Conservation (phyloP, 2,888 invertebrate genomes). For the Drosophila kambysellisi region DNA sequence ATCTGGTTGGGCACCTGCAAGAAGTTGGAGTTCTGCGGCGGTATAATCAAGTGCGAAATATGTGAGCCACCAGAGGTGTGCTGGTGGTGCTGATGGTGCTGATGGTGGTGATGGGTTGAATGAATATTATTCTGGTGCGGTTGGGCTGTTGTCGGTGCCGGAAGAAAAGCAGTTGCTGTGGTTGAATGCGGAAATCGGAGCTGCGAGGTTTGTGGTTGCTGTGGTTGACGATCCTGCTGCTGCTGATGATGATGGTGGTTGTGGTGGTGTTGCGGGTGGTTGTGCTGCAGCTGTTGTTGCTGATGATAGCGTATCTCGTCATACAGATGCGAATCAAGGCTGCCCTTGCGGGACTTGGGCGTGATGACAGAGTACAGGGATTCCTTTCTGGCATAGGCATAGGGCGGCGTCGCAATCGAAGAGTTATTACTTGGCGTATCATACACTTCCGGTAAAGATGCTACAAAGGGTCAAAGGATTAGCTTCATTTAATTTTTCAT, state of each 20-base stretch:
- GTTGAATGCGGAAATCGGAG: constrained; percentile 38
- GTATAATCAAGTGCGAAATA: constrained; percentile 78
- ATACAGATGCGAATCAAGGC: constrained; percentile 84
- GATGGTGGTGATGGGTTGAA: constrained; percentile 19
- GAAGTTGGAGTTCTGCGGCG: constrained; percentile 82
- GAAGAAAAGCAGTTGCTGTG: constrained; percentile 55
- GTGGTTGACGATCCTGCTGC: constrained; percentile 33
- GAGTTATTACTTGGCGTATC: constrained; percentile 84
- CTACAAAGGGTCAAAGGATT: constrained; percentile 12
- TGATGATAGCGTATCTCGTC: constrained; percentile 84
- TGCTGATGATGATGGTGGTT: constrained; percentile 43
- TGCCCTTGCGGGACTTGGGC: constrained; percentile 84
- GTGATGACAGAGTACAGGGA: constrained; percentile 83
- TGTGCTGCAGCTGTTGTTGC: constrained; percentile 61
- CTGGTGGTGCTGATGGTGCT: constrained; percentile 33
- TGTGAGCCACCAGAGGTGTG: constrained; percentile 52
- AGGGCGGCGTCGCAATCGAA: constrained; percentile 77
- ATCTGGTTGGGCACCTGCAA: constrained; percentile 77
- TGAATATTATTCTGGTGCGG: constrained; percentile 29
- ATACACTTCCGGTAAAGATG: constrained; percentile 81
- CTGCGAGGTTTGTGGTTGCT: constrained; percentile 43
- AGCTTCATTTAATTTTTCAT: not conserved
- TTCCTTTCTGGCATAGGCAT: constrained; percentile 83
- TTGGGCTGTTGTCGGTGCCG: constrained; percentile 31
- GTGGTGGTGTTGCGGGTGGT: constrained; percentile 43